Evolutionary conservation across 1,140 invertebrate species (phyloP).

Genomic region (Ceratosolen fusciceps): DNA sequence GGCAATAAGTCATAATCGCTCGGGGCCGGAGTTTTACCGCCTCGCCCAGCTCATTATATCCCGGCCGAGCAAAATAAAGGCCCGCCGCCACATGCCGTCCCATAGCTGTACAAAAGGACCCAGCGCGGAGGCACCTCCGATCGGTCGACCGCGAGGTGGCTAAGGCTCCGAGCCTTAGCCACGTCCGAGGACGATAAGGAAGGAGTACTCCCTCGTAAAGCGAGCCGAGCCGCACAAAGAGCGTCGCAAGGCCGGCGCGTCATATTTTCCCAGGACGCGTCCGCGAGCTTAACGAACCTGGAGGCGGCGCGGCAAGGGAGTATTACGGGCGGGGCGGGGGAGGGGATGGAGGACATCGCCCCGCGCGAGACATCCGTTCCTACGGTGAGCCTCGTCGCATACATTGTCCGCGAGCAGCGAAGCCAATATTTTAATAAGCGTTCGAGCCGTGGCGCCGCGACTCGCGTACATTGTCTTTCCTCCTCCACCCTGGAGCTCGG

Average conservation of each 20-base stretch:
- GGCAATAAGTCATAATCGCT: slow-evolving; percentile 1
- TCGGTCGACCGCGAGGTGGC: no score
- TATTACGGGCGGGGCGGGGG: no score
- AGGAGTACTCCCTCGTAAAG: slow-evolving; percentile 6
- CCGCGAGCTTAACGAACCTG: not conserved
- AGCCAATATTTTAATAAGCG: slow-evolving; percentile 71
- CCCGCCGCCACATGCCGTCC: not conserved
- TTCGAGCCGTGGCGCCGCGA: slow-evolving; percentile 66
- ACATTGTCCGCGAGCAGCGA: no score
- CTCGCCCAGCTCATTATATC: not conserved
- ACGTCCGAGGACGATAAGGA: no score
- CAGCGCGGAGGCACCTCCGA: not conserved
- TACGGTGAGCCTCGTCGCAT: no score
- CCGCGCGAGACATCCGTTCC: no score
- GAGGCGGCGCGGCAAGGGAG: not conserved
- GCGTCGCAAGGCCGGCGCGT: not conserved
- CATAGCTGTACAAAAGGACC: not conserved
- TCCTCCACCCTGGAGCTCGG: not conserved
- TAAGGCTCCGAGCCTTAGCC: no score
- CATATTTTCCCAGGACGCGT: not conserved
- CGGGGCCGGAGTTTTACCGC: not conserved
- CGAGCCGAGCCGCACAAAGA: not conserved
- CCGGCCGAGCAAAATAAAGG: not conserved
- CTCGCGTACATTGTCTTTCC: slow-evolving; percentile 56
- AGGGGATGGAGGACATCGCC: no score